Evolutionary conservation across 1,140 invertebrate genomes (phyloP).

Genomic region (Meloidogyne exigua): DNA sequence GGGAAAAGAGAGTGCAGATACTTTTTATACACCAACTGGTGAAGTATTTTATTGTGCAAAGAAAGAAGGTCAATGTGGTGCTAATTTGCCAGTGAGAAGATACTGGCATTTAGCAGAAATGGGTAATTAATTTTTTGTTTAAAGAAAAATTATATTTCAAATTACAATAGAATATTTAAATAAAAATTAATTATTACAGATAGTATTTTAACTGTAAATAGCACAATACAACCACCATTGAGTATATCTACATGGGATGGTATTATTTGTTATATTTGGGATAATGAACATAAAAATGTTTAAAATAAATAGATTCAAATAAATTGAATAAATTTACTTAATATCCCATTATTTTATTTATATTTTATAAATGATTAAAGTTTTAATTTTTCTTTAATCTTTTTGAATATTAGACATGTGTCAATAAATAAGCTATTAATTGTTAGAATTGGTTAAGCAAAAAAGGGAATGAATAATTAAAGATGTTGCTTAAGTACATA

Average conservation of each 20-base stretch:
- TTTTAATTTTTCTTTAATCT: too few species aligned
- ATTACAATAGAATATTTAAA: too few species aligned
- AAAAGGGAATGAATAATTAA: too few species aligned
- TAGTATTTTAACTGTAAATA: neutral
- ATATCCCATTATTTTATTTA: too few species aligned
- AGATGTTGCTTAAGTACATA: too few species aligned
- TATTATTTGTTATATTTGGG: neutral
- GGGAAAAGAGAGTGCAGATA: neutral
- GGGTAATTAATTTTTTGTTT: neutral
- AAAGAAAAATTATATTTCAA: too few species aligned
- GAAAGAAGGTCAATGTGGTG: neutral
- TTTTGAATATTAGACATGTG: too few species aligned
- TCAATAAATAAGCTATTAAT: too few species aligned
- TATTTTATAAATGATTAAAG: too few species aligned
- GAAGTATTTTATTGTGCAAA: neutral
- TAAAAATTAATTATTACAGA: neutral
- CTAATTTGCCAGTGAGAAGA: neutral
- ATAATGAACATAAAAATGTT: neutral
- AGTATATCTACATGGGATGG: neutral
- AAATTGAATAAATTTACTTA: too few species aligned
- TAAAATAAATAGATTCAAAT: too few species aligned
- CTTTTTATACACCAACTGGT: neutral
- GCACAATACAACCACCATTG: neutral
- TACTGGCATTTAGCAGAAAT: neutral
- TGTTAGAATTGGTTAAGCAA: too few species aligned